Percentiles rank a stretch among this genome's conserved stretches.
These are phyloP conservation scores for Vulpes lagopus DNA, from an alignment of 2,113 vertebrate genomes.

Conservation along the genomic window DNA sequence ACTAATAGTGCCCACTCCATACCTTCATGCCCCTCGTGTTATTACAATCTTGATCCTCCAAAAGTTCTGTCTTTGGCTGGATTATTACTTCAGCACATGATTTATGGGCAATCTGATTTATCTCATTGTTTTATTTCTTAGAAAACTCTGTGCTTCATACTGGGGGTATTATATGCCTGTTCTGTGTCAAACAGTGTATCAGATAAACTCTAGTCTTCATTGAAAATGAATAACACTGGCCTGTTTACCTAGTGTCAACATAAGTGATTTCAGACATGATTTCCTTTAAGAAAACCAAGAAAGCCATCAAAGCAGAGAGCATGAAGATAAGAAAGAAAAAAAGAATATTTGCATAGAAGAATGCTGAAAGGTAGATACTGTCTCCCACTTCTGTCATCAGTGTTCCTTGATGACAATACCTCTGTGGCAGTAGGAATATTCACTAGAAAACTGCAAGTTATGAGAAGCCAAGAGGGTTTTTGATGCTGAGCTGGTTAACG, in stretches of 20 bases:
- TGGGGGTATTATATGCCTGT: slow-evolving; percentile 41
- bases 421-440: not conserved
- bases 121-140: slow-evolving; percentile 65
- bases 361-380: not conserved
- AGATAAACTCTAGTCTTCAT: slow-evolving; percentile 65
- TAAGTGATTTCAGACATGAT: slow-evolving; percentile 46
- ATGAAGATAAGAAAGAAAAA: slow-evolving; percentile 39
- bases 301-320: slow-evolving; percentile 45
- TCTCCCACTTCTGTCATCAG: not conserved
- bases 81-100: slow-evolving; percentile 53
- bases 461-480: slow-evolving; percentile 47
- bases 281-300: slow-evolving; percentile 63
- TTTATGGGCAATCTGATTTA: slow-evolving; percentile 61
- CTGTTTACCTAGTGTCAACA: slow-evolving; percentile 64
- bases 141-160: slow-evolving; percentile 58
- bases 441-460: slow-evolving; percentile 1
- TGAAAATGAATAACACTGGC: slow-evolving; percentile 62
- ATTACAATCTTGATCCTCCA: not conserved
- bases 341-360: slow-evolving; percentile 44
- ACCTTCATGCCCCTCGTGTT: not conserved
- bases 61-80: slow-evolving; percentile 30
- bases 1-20: not conserved
- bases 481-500: not conserved
- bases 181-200: slow-evolving; percentile 66
- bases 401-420: not conserved